A percentile compares a stretch with the other conserved stretches of the same genome.
Conservation (phyloP, 2,797 vertebrate species). For the Eulemur albifrons region DNA sequence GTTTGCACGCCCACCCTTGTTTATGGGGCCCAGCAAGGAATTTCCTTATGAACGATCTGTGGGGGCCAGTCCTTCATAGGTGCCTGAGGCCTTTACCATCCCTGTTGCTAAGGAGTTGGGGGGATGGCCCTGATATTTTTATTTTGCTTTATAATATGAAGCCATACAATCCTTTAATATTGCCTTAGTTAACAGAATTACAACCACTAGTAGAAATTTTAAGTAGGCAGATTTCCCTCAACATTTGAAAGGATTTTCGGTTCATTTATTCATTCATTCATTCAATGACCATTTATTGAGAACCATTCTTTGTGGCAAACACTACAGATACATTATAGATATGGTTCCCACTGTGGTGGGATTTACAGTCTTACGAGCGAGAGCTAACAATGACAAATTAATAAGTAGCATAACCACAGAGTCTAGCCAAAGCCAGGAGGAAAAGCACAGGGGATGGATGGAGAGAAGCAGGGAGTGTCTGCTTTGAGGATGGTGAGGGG, state of each 20-base stretch:
- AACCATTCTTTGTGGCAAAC: not conserved
- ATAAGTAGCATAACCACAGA: not conserved
- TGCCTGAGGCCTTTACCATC: not conserved
- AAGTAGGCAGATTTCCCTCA: not conserved
- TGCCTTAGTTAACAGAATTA: not conserved
- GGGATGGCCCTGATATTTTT: not conserved
- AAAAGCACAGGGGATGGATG: not conserved
- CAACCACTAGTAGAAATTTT: not conserved
- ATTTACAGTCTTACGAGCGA: not conserved
- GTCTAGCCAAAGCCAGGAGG: not conserved
- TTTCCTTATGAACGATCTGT: not conserved
- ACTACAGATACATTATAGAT: too few species aligned
- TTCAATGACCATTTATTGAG: not conserved
- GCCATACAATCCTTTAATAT: not conserved
- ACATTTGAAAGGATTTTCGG: not conserved
- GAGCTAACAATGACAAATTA: not conserved
- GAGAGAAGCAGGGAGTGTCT: not conserved
- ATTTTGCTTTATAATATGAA: not conserved
- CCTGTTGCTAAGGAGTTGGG: not conserved
- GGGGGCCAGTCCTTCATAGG: too few species aligned
- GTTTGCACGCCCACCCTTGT: not conserved
- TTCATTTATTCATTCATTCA: not conserved
- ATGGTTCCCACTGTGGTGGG: not conserved
- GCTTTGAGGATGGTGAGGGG: not conserved
- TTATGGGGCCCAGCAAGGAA: not conserved